Evolutionary conservation across 2,888 invertebrate species (phyloP), one percentile per base, ranked within the genome.

Genomic region (Nematopogon swammerdamellus): DNA sequence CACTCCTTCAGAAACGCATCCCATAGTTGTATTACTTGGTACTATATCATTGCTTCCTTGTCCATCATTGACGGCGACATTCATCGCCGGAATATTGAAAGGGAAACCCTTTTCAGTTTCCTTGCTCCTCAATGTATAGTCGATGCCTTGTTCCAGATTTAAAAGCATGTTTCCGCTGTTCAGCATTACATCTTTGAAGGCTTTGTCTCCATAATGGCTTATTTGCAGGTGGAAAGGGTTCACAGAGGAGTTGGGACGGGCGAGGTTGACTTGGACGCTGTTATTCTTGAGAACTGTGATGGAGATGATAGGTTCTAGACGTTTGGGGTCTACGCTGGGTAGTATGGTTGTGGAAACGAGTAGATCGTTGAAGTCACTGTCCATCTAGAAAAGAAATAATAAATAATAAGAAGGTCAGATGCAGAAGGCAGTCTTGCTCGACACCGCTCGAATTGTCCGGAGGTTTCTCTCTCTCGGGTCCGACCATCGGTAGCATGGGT

Each of bases 61-160:
- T 6, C 3, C 48, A 59, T 46, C 49, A 1, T 45, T 30, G 2
- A 29, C 36, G 36, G 4, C 18, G 45, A 48, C 51, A 53, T 68
- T 67, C 10, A 64, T 55, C 1, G 71, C 53, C 0, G 75, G 76
- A 49, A 77, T 72, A 1, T 77, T 77, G 45, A 80, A 76, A 56
- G 77, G 75, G 43, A 79, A 80, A 54, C 71, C 76, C 0, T 74
- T 79, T 2, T 70, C 77, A 1, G 80, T 79, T 58, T 80, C 77
- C 53, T 65, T 75, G 0, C 79, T 77, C 59, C 79, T 77, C 42
- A 80, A 53, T 46, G 80, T 64, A 52, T 80, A 80, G 53, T 80
- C 70, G 51, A 62, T 71, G 4, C 79, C 80, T 18, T 74, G 72
- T 57, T 72, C 65, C 8, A 80, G 59, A 51, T 79, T 73, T 1